Base-by-base conservation (phyloP, 2,888 invertebrate genomes). In the Eudasyphora cyanicolor region DNA sequence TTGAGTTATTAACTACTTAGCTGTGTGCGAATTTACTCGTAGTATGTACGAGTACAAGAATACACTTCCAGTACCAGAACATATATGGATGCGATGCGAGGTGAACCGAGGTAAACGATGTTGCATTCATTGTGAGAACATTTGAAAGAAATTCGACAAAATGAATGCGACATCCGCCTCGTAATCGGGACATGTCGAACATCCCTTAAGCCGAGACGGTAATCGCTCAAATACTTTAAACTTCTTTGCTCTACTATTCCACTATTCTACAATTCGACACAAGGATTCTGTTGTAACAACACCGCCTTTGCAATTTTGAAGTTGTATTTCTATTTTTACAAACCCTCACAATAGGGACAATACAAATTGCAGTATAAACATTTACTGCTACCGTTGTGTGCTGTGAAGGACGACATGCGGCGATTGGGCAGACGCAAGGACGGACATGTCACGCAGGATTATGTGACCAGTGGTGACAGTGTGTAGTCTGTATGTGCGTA, bases 201-300 rank as follows among this genome's bases (percentile, higher is more conserved):
- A 91, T 91, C 89, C 90, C 91, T 87, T 91, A 92, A 92, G 90
- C 92, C 89, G 89, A 89, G 89, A 89, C 89, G 89, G 85, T 89
- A 91, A 91, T 90, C 88, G 87, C 87, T 87, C 89, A 90, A 91
- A 90, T 90, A 89, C 89, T 91, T 92, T 91, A 90, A 91, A 90
- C 89, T 91, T 88, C 87, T 86, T 86, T 87, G n/a, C 2, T 2
- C 54, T 29, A 27, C 32, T 12, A 35, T 54, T 8, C 49, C 24
- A 62, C n/a, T 35, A 17, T 42, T 38, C 12, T 60, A 45, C 12
- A 21, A 69, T 17, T 17, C 54, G n/a, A 21, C 12, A 10, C 6
- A 42, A n/a, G n/a, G n/a, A n/a, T n/a, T n/a, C n/a, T n/a, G n/a
- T n/a, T n/a, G 24, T n/a, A 4, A 76, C 67, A 29, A 60, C 19